phyloP scores from a whole-genome alignment of 2,113 vertebrate genomes.

The Cinclus cinclus region DNA sequence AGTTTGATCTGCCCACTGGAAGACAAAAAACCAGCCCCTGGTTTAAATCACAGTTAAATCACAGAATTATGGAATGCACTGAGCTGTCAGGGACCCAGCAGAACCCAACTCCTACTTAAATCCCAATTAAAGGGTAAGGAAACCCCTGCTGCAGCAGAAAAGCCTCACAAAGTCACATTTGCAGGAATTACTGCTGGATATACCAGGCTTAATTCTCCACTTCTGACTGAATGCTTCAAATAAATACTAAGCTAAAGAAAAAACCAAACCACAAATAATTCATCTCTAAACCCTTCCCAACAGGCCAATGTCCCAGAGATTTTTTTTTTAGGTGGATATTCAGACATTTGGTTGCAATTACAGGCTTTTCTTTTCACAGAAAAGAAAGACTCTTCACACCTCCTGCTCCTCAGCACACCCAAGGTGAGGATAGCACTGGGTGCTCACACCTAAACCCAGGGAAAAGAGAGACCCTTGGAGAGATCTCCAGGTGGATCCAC shows the following conservation, averaged over 20 bases:
- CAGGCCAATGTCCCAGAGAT: fast-evolving
- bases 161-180: background rate
- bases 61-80: background rate
- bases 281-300: background rate
- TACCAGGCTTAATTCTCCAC: background rate
- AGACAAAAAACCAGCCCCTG: background rate
- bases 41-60: background rate
- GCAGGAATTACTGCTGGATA: background rate
- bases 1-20: conserved; percentile 95
- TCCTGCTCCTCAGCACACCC: background rate
- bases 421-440: fast-evolving
- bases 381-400: background rate
- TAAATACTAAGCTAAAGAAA: fast-evolving
- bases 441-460: background rate
- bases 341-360: background rate
- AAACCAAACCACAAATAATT: background rate
- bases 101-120: background rate
- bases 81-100: background rate
- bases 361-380: fast-evolving
- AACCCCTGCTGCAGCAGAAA: fast-evolving
- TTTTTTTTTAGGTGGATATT: background rate
- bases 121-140: background rate
- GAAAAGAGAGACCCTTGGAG: background rate
- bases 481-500: background rate
- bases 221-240: background rate